phyloP scores from a whole-genome alignment of 2,113 vertebrate genomes.

The Psophia crepitans region DNA sequence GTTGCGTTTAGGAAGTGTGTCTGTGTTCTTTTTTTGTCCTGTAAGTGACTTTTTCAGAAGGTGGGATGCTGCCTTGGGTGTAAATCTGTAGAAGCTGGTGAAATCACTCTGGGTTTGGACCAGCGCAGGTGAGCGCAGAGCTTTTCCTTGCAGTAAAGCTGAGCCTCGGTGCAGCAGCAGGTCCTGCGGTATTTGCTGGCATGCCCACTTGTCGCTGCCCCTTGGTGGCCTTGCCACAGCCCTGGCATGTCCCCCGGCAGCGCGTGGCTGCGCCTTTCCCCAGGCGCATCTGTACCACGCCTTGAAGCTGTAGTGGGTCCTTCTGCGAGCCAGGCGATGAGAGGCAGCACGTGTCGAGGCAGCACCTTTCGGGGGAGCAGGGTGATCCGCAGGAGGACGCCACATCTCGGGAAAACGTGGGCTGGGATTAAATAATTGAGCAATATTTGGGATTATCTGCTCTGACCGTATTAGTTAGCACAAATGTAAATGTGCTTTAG shows the following conservation, averaged over 20 bases:
- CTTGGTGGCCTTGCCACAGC: neutral
- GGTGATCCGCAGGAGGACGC: neutral
- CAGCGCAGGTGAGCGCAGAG: fast-evolving
- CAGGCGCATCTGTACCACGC: fast-evolving
- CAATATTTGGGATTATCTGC: neutral
- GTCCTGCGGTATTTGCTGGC: neutral
- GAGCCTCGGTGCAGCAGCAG: fast-evolving
- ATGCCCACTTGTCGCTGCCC: neutral
- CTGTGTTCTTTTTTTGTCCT: neutral
- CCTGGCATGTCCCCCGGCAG: fast-evolving
- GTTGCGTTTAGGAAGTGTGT: neutral
- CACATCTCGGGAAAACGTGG: neutral
- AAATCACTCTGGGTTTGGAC: neutral
- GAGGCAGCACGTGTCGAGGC: fast-evolving
- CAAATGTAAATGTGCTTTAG: neutral
- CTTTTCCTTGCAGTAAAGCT: neutral
- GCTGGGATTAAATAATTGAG: neutral
- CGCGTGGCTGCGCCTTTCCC: neutral
- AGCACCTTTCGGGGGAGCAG: fast-evolving
- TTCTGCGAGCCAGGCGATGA: neutral
- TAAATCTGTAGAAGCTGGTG: neutral
- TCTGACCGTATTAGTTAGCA: neutral
- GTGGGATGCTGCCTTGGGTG: neutral
- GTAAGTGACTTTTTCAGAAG: neutral
- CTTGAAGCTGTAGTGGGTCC: neutral